Evolutionary conservation across 2,888 invertebrate species (phyloP).

Genomic region (Penaeus monodon): DNA sequence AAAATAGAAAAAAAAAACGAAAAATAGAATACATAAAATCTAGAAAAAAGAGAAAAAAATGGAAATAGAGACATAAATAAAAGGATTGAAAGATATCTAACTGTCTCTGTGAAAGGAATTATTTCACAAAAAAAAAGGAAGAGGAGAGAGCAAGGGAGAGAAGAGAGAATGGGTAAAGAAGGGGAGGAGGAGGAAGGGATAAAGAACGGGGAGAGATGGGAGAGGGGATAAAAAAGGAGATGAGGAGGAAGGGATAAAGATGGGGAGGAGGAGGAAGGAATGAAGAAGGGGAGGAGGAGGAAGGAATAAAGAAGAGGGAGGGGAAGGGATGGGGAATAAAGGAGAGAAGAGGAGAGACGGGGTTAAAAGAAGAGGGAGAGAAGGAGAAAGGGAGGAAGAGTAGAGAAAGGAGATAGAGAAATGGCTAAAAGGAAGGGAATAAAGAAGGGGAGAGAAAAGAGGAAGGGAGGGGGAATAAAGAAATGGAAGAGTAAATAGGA

Average conservation of each 20-base stretch:
- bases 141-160: background rate
- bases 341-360: background rate
- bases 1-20: too few relatives aligned
- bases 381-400: background rate
- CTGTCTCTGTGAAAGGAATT: too few relatives aligned
- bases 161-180: background rate
- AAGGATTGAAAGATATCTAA: background rate
- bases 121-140: background rate
- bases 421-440: background rate
- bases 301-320: background rate
- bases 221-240: background rate
- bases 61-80: too few relatives aligned
- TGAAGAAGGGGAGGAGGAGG: background rate
- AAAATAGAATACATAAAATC: too few relatives aligned
- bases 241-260: too few relatives aligned
- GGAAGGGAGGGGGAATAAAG: background rate
- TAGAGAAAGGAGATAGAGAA: background rate
- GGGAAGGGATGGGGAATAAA: background rate
- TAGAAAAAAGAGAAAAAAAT: too few relatives aligned
- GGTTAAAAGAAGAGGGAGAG: background rate
- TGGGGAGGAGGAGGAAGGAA: background rate
- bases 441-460: too few relatives aligned
- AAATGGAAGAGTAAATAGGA: too few relatives aligned
- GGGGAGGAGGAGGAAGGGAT: background rate
- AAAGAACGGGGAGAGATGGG: background rate